Evolutionary conservation across 2,113 vertebrate genomes (phyloP).

Genomic region (mouse (Mus musculus)): GRCm39 chr9:38204001-38204500

Average conservation of each 20-base stretch:
- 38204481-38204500: background rate
- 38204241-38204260: background rate
- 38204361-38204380: background rate
- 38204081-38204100: slow-evolving; percentile 67
- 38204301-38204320: background rate
- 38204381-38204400: background rate
- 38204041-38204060: slow-evolving; percentile 42
- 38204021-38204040: background rate
- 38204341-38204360: background rate
- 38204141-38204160: slow-evolving; percentile 19
- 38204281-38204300: background rate
- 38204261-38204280: background rate
- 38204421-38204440: background rate
- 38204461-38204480: no score
- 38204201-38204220: background rate
- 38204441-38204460: background rate
- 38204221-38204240: no score
- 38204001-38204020: slow-evolving; percentile 23
- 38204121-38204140: slow-evolving; percentile 61
- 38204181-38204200: no score
- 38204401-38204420: background rate
- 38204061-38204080: slow-evolving; percentile 39
- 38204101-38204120: slow-evolving; percentile 74
- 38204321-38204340: background rate
- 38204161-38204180: background rate